These are phyloP conservation scores for Melanophora roralis DNA, from an alignment of 2,888 invertebrate species.

Conservation along the genomic window DNA sequence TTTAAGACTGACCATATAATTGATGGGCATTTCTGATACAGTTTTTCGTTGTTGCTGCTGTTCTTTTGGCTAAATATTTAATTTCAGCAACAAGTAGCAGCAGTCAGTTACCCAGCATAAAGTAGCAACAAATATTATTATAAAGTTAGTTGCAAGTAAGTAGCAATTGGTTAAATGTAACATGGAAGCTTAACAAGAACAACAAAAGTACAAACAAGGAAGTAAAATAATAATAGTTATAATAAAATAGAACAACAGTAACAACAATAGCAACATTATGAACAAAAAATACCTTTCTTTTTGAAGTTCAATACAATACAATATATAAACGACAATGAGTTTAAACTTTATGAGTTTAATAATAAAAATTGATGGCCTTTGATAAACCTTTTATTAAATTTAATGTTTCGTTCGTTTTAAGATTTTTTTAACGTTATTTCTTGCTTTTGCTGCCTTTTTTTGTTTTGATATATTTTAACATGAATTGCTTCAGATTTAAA, in stretches of 20 bases:
- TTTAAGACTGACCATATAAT: conserved; percentile 29
- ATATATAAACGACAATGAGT: conserved; percentile 10
- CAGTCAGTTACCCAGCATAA: not conserved
- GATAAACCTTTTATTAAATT: conserved; percentile 58
- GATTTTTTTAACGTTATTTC: conserved; percentile 8
- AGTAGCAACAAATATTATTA: conserved; percentile 28
- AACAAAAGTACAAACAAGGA: conserved; percentile 36
- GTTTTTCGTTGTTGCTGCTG: not conserved
- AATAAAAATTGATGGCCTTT: conserved; percentile 49
- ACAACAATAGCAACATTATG: not conserved
- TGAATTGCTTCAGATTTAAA: conserved; percentile 14
- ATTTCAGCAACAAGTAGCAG: conserved; percentile 19
- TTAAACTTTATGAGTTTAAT: conserved; percentile 28
- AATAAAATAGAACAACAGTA: conserved; percentile 43
- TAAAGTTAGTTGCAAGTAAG: too few relatives aligned
- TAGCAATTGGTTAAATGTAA: conserved; percentile 16
- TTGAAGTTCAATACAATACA: conserved; percentile 15
- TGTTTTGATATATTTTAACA: not conserved
- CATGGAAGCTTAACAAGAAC: not conserved
- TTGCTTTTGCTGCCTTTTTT: not conserved
- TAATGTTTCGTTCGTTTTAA: conserved; percentile 40
- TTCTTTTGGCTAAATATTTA: conserved; percentile 19
- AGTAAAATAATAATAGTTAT: conserved; percentile 45
- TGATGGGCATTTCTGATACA: conserved; percentile 51
- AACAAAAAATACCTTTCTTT: conserved; percentile 46